Evolutionary conservation across 2,113 vertebrate species (phyloP).

Genomic region (Gila orcuttii): DNA sequence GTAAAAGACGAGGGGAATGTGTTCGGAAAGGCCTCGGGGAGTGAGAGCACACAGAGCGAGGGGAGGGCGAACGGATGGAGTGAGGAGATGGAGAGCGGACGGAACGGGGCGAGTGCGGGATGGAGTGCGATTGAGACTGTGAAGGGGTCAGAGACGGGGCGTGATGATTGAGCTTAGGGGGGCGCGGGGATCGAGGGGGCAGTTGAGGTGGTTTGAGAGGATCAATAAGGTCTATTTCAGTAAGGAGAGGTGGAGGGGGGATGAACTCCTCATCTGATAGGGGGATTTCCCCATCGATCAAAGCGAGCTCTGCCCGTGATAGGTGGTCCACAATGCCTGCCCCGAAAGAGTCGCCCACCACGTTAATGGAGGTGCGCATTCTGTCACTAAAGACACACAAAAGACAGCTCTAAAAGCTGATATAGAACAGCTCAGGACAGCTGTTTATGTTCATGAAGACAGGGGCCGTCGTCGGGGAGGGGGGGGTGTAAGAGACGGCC

Average conservation of each 20-base stretch:
- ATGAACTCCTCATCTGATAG: conserved; percentile 67
- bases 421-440: not conserved
- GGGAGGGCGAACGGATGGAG: conserved; percentile 73
- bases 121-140: conserved; percentile 64
- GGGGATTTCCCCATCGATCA: conserved; percentile 71
- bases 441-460: not conserved
- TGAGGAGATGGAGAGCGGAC: conserved; percentile 71
- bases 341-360: conserved; percentile 83
- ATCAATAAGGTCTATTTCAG: conserved; percentile 70
- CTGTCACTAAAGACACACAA: conserved; percentile 74
- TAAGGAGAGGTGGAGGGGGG: conserved; percentile 70
- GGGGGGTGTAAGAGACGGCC: not conserved
- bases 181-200: conserved; percentile 75
- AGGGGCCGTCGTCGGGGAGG: not conserved
- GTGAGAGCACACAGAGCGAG: conserved; percentile 73
- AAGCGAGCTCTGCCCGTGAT: conserved; percentile 74
- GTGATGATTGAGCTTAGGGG: conserved; percentile 73
- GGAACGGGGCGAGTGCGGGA: conserved; percentile 70
- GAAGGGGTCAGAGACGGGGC: conserved; percentile 47
- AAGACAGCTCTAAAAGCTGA: conserved; percentile 19
- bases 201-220: conserved; percentile 73
- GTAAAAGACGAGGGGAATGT: conserved; percentile 72
- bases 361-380: conserved; percentile 84
- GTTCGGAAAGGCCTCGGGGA: conserved; percentile 73
- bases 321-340: conserved; percentile 82